phyloP scores from a whole-genome alignment of 2,797 vertebrate genomes.

The Siniperca undulata region DNA sequence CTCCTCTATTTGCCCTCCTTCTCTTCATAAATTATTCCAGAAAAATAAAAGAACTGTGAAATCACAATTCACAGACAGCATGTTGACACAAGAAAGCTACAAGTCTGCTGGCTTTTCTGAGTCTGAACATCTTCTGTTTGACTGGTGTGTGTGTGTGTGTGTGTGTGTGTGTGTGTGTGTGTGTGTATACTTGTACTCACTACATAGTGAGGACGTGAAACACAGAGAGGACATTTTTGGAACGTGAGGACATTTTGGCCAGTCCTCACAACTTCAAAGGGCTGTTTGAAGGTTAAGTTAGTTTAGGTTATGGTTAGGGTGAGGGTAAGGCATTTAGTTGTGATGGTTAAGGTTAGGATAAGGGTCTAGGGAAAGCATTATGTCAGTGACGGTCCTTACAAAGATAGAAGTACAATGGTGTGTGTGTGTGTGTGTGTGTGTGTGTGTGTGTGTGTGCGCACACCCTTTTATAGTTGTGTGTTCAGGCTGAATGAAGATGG shows the following conservation, averaged over 20 bases:
- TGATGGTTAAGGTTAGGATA: too few species aligned
- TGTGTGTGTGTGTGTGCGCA: neutral
- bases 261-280: too few species aligned
- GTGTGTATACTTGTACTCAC: neutral
- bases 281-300: too few species aligned
- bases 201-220: too few species aligned
- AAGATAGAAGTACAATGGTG: too few species aligned
- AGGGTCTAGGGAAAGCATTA: too few species aligned
- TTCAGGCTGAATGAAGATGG: constrained; percentile 36
- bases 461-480: neutral
- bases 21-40: neutral
- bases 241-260: too few species aligned
- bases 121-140: neutral
- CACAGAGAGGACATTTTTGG: too few species aligned
- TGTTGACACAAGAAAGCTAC: constrained; percentile 4
- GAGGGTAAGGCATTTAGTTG: too few species aligned
- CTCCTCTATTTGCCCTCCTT: neutral
- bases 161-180: neutral
- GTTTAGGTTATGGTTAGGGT: too few species aligned
- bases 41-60: neutral
- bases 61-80: neutral
- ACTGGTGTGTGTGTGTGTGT: neutral
- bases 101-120: neutral
- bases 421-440: too few species aligned
- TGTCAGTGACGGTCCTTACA: too few species aligned